Conservation (phyloP, 2,797 vertebrate genomes). For the Scleropages formosus region DNA sequence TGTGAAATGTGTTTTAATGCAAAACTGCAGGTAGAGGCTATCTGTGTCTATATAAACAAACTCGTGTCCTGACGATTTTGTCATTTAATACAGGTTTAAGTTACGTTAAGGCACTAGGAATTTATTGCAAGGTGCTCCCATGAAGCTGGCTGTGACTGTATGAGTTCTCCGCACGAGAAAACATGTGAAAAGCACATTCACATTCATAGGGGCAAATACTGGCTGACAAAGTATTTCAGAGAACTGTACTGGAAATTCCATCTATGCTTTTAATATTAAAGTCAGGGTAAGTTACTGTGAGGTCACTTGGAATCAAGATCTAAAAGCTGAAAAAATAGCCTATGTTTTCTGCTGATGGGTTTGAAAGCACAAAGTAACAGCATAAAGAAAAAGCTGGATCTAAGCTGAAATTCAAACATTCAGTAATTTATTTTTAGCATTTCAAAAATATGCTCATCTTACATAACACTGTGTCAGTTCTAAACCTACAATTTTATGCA, state of each 20-base stretch:
- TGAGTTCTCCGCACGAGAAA: conserved; percentile 12
- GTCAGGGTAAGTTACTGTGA: conserved; percentile 27
- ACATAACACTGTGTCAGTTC: not conserved
- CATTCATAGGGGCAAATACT: conserved; percentile 25
- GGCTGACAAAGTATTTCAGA: conserved; percentile 31
- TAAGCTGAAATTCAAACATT: conserved; percentile 40
- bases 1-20: conserved; percentile 21
- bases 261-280: conserved; percentile 37
- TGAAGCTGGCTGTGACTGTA: conserved; percentile 28
- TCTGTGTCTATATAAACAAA: conserved; percentile 10
- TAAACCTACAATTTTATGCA: not conserved
- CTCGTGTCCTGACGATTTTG: conserved; percentile 5
- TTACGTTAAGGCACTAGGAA: conserved; percentile 31
- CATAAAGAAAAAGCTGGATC: conserved; percentile 35
- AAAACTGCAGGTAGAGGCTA: not conserved
- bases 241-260: conserved; percentile 28
- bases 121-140: conserved; percentile 16
- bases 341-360: conserved; percentile 57
- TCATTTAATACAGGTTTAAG: conserved; percentile 27
- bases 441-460: conserved; percentile 52
- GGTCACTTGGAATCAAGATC: conserved; percentile 34
- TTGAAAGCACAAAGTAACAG: conserved; percentile 58
- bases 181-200: conserved; percentile 29
- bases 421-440: conserved; percentile 67
- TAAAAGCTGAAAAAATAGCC: conserved; percentile 19